Evolutionary conservation across 2,113 vertebrate species (phyloP).

Genomic region (Gasterosteus nipponicus): DNA sequence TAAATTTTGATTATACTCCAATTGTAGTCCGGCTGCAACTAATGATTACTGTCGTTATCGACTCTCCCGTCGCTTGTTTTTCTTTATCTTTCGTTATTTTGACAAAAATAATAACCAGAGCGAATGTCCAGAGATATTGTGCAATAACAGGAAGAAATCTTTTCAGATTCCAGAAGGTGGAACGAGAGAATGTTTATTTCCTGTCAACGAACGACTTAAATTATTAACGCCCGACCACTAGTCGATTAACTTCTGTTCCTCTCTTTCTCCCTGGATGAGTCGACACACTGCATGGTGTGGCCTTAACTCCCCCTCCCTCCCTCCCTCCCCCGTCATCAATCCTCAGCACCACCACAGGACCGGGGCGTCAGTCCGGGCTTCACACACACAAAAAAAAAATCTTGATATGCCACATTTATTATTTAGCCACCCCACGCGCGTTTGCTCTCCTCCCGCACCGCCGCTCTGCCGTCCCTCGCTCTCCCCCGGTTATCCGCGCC

Average conservation of each 20-base stretch:
- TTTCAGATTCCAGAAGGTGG: not conserved
- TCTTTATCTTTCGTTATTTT: not conserved
- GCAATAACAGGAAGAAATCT: not conserved
- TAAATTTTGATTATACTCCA: not conserved
- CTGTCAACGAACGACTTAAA: conserved; percentile 3
- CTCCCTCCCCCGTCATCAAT: not conserved
- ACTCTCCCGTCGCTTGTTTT: not conserved
- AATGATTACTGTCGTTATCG: not conserved
- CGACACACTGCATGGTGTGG: conserved; percentile 17
- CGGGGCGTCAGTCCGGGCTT: conserved; percentile 71
- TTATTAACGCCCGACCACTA: conserved; percentile 13
- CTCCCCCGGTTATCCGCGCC: conserved; percentile 49
- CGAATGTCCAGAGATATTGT: not conserved
- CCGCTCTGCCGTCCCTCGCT: conserved; percentile 37
- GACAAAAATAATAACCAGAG: too few species aligned
- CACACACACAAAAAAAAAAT: conserved; percentile 67
- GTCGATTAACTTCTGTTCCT: conserved; percentile 21
- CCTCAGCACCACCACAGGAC: conserved; percentile 60
- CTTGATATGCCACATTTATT: conserved; percentile 84
- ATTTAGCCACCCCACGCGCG: conserved; percentile 83
- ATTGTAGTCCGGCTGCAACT: not conserved
- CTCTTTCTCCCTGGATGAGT: conserved; percentile 20
- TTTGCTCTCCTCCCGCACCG: conserved; percentile 73
- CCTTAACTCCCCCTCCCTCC: not conserved
- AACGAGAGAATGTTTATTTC: conserved; percentile 3